These are phyloP conservation scores for Drosophila gaucha DNA, from an alignment of 2,888 invertebrate genomes.

Conservation along the genomic window DNA sequence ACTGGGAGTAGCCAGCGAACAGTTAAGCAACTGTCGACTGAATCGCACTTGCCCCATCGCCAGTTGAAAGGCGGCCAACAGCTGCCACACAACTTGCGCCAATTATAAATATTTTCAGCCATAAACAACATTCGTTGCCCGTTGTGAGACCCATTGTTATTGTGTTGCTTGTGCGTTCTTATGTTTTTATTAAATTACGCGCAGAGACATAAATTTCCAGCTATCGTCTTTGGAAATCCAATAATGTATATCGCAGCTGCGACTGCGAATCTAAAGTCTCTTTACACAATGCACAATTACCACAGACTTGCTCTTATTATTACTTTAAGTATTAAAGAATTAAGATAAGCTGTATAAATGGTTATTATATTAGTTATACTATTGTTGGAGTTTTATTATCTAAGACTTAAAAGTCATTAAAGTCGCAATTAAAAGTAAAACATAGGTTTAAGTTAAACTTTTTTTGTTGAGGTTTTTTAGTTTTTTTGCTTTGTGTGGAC, in stretches of 20 bases:
- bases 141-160: constrained; percentile 28
- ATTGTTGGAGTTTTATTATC: too few species aligned
- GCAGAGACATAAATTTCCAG: constrained; percentile 61
- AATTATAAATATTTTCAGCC: constrained; percentile 73
- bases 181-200: constrained; percentile 69
- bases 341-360: too few species aligned
- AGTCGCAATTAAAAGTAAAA: too few species aligned
- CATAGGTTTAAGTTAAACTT: too few species aligned
- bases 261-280: constrained; percentile 25
- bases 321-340: not conserved
- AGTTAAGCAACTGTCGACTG: not conserved
- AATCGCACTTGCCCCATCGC: constrained; percentile 1
- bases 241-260: constrained; percentile 61
- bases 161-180: constrained; percentile 27
- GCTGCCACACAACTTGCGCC: constrained; percentile 58
- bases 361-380: too few species aligned
- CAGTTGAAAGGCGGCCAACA: constrained; percentile 29
- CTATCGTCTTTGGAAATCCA: constrained; percentile 42
- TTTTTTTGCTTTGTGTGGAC: too few species aligned
- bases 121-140: constrained; percentile 72
- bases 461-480: too few species aligned
- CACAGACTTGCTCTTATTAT: not conserved
- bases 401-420: too few species aligned
- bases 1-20: constrained; percentile 9
- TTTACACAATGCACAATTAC: constrained; percentile 16